A percentile compares a stretch with the other conserved stretches of the same genome.
phyloP scores from a whole-genome alignment of 2,888 invertebrate species.

The Thysanoteuthis rhombus region DNA sequence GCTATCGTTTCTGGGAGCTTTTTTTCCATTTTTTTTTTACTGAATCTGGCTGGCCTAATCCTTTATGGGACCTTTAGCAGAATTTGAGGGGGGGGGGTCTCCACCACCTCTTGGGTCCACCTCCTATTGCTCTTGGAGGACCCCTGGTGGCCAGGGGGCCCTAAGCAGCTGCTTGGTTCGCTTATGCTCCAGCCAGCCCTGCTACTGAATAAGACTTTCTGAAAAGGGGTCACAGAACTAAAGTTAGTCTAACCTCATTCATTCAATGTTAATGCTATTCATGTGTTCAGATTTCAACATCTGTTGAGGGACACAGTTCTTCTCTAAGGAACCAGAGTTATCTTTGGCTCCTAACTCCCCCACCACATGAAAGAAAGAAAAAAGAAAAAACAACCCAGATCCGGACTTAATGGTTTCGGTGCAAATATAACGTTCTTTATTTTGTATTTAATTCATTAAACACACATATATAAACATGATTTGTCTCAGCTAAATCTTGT shows the following conservation, averaged over 20 bases:
- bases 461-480: neutral
- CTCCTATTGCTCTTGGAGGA: too few relatives aligned
- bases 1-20: neutral
- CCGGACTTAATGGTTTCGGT: neutral
- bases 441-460: neutral
- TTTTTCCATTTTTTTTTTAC: neutral
- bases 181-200: too few relatives aligned
- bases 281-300: neutral
- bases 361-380: neutral
- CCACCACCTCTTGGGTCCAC: too few relatives aligned
- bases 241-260: neutral
- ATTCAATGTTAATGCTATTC: neutral
- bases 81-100: too few relatives aligned
- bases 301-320: neutral
- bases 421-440: neutral
- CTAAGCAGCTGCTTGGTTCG: too few relatives aligned
- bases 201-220: neutral
- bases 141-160: too few relatives aligned
- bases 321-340: neutral
- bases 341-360: neutral
- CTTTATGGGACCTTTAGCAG: too few relatives aligned
- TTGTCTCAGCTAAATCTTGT: neutral
- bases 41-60: too few relatives aligned
- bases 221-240: neutral
- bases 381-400: neutral